Conservation (phyloP, 2,797 vertebrate species). For the Darevskia nairensis region DNA sequence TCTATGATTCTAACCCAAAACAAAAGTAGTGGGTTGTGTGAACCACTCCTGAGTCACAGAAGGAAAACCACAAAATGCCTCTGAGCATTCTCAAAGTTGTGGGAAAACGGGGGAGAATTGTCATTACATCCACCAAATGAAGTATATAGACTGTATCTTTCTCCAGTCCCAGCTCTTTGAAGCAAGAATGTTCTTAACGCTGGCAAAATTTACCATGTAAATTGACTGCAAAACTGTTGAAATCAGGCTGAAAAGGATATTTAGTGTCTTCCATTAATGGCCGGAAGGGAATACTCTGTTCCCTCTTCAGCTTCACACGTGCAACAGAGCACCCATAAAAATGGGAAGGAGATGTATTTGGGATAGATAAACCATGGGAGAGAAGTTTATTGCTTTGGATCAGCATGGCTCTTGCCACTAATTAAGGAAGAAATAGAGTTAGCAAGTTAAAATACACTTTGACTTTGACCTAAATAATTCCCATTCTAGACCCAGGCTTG, state of each 20-base stretch:
- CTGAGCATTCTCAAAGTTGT: background rate
- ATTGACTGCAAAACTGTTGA: conserved; percentile 2
- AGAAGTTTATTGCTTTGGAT: conserved; percentile 54
- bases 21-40: background rate
- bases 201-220: conserved; percentile 1
- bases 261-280: conserved; percentile 27
- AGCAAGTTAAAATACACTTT: conserved; percentile 59
- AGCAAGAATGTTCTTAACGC: background rate
- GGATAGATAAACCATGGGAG: conserved; percentile 63
- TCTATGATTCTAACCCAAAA: background rate
- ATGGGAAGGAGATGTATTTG: conserved; percentile 37
- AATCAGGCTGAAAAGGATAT: conserved; percentile 18
- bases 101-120: background rate
- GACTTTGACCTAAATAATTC: conserved; percentile 70
- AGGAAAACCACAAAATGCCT: background rate
- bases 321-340: conserved; percentile 67
- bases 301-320: conserved; percentile 60
- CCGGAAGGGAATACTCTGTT: conserved; percentile 56
- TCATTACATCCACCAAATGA: background rate
- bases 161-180: background rate
- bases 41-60: background rate
- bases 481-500: conserved; percentile 64
- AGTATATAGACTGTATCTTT: background rate
- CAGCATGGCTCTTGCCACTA: conserved; percentile 62
- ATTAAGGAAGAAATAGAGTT: conserved; percentile 74